phyloP scores from a whole-genome alignment of 2,113 vertebrate genomes.

The Aviceda subcristata region DNA sequence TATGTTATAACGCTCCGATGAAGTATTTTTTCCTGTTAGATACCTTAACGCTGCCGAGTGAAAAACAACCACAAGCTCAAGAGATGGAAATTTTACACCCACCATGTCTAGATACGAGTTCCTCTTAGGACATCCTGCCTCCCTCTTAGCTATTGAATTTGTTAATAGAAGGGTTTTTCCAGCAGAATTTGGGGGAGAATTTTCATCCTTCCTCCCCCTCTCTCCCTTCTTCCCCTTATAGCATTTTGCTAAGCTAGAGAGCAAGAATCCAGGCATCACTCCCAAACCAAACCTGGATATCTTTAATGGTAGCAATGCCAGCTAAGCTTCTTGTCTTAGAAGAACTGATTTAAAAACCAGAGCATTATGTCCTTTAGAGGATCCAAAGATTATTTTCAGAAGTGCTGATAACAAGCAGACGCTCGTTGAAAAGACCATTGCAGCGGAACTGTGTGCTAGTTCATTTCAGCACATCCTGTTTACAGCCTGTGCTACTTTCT shows the following conservation, averaged over 20 bases:
- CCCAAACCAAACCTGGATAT: background rate
- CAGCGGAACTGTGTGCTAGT: slow-evolving; percentile 51
- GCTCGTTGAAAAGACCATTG: slow-evolving; percentile 30
- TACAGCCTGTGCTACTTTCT: slow-evolving; percentile 66
- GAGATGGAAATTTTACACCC: background rate
- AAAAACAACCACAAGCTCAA: background rate
- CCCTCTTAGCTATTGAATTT: background rate
- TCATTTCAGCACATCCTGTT: slow-evolving; percentile 72
- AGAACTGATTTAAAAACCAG: background rate
- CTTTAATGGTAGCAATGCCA: background rate
- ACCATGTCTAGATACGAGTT: background rate
- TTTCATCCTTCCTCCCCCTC: background rate
- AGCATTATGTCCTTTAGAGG: slow-evolving; percentile 44
- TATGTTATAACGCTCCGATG: fast-evolving
- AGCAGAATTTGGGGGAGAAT: background rate
- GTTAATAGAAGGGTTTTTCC: background rate
- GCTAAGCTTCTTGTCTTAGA: background rate
- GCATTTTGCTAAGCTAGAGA: background rate
- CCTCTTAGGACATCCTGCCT: background rate
- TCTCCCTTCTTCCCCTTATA: background rate
- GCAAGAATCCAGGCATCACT: background rate
- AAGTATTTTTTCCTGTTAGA: background rate
- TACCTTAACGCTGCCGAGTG: fast-evolving
- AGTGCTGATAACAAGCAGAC: slow-evolving; percentile 54
- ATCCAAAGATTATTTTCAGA: slow-evolving; percentile 53